Percentiles rank a stretch among this genome's conserved stretches.
Evolutionary conservation across 2,797 vertebrate genomes (phyloP).

Genomic region (Setipinna tenuifilis): DNA sequence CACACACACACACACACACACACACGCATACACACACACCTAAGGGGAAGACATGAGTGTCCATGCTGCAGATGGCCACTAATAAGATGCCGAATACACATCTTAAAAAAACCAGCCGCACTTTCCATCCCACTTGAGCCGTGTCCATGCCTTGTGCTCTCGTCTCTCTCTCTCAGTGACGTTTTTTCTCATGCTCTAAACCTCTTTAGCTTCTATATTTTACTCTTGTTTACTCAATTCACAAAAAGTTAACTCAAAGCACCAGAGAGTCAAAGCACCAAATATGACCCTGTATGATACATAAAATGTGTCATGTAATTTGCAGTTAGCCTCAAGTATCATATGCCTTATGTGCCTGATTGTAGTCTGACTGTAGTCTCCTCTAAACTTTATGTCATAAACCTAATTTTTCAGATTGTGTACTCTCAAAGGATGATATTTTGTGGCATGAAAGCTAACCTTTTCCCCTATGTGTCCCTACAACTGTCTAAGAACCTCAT

Average conservation of each 20-base stretch:
- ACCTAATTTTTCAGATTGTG: background rate
- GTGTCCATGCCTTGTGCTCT: background rate
- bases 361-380: background rate
- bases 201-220: background rate
- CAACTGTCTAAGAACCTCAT: too few relatives aligned
- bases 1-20: too few relatives aligned
- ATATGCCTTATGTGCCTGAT: too few relatives aligned
- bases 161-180: background rate
- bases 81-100: conserved; percentile 73
- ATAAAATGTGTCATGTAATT: background rate
- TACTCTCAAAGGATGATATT: background rate
- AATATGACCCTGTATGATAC: background rate
- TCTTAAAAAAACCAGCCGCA: conserved; percentile 58
- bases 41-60: conserved; percentile 55
- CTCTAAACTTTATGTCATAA: background rate
- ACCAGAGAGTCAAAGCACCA: background rate
- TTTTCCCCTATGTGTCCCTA: background rate
- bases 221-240: background rate
- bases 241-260: background rate
- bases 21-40: background rate
- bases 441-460: background rate
- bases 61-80: conserved; percentile 56
- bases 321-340: background rate
- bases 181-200: background rate
- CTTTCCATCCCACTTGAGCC: background rate